Percentiles rank a stretch among this genome's conserved stretches.
phyloP scores from a whole-genome alignment of 2,888 invertebrate genomes.

The Heliconius cydno region DNA sequence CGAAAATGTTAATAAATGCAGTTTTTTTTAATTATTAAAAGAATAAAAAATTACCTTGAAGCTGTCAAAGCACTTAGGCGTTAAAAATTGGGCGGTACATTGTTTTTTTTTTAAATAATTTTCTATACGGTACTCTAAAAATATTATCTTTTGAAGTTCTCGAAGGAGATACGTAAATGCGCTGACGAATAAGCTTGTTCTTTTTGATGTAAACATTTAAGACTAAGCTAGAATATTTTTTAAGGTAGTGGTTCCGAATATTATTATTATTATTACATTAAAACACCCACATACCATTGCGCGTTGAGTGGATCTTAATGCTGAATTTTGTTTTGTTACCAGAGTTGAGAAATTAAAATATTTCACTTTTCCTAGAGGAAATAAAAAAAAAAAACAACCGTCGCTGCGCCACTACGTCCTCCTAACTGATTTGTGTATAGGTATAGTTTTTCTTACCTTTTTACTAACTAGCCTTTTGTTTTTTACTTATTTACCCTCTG shows the following conservation, averaged over 20 bases:
- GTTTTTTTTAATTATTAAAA: no score
- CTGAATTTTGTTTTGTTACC: not conserved
- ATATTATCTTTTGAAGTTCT: constrained; percentile 19
- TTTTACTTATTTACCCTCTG: no score
- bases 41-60: no score
- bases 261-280: not conserved
- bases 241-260: not conserved
- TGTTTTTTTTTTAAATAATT: not conserved
- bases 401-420: not conserved
- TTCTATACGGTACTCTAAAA: constrained; percentile 4
- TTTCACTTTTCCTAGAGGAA: not conserved
- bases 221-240: not conserved
- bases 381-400: no score
- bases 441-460: no score
- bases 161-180: constrained; percentile 10
- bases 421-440: no score
- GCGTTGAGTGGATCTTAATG: not conserved
- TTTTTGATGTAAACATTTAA: constrained; percentile 2
- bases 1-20: no score
- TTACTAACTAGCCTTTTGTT: no score
- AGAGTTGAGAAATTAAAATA: not conserved
- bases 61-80: no score
- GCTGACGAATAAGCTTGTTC: not conserved
- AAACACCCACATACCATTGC: not conserved
- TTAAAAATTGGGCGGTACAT: not conserved